Conservation (phyloP, 1,140 invertebrate genomes). For the Pseudoatta argentina region DNA sequence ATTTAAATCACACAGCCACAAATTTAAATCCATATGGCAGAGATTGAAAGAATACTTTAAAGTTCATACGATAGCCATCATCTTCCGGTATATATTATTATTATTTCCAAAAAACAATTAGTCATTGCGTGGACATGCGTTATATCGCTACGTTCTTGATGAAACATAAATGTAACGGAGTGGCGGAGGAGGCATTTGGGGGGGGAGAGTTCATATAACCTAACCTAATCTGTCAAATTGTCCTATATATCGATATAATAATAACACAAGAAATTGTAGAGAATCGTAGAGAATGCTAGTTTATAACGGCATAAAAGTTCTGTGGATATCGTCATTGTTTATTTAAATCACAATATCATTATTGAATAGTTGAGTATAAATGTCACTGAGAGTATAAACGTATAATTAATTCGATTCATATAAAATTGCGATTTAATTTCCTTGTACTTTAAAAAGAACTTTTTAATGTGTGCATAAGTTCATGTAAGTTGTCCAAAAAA, state of each 20-base stretch:
- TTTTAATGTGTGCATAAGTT: background rate
- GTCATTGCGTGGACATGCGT: background rate
- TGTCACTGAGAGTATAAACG: background rate
- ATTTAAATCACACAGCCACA: background rate
- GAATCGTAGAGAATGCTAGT: background rate
- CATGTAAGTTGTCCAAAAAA: background rate
- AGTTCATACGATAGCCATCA: background rate
- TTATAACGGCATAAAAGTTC: background rate
- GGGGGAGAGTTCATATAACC: background rate
- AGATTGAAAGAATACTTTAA: background rate
- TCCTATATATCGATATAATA: background rate
- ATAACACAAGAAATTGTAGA: slow-evolving; percentile 5
- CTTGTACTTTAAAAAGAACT: background rate
- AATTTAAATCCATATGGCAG: background rate
- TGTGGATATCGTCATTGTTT: background rate
- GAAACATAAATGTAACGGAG: background rate
- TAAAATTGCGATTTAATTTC: slow-evolving; percentile 13
- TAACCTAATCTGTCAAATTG: slow-evolving; percentile 13
- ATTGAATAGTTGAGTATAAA: background rate
- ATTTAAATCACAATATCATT: background rate
- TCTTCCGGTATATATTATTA: background rate
- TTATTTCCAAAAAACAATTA: background rate
- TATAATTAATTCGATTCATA: background rate
- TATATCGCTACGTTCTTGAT: background rate
- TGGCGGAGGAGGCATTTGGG: background rate